A percentile compares a stretch with the other conserved stretches of the same genome.
Conservation (phyloP, 2,797 vertebrate genomes). For the Pseudotriccus pelzelni region DNA sequence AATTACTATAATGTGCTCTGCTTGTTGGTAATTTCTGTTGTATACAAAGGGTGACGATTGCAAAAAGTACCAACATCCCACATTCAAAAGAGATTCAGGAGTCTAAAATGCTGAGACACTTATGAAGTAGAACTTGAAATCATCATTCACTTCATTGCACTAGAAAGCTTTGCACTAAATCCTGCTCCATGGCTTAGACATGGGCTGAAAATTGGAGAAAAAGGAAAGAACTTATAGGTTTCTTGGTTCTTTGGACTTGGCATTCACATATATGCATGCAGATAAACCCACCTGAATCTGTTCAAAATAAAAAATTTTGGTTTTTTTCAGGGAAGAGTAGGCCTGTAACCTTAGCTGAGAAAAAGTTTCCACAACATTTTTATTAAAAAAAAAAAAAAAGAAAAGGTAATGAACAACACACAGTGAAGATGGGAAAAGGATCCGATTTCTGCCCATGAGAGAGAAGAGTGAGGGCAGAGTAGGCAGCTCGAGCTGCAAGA, state of each 20-base stretch:
- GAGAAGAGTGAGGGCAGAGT: not conserved
- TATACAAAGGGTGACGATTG: not conserved
- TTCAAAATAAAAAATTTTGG: not conserved
- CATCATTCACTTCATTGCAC: accelerated
- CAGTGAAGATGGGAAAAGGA: not conserved
- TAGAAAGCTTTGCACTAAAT: not conserved
- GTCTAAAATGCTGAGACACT: not conserved
- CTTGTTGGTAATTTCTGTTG: not conserved
- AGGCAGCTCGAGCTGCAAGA: not conserved
- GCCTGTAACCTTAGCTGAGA: not conserved
- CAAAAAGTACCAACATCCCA: not conserved
- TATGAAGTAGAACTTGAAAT: not conserved
- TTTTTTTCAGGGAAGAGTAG: not conserved
- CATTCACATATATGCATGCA: accelerated
- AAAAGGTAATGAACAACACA: accelerated
- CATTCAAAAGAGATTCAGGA: not conserved
- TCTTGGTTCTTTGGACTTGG: not conserved
- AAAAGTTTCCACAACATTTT: not conserved
- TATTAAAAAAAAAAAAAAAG: not conserved
- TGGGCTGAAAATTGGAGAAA: not conserved
- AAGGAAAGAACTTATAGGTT: not conserved
- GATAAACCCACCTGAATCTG: not conserved
- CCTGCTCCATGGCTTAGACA: not conserved
- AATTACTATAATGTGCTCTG: not conserved
- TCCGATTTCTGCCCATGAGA: not conserved